Evolutionary conservation across 2,113 vertebrate species (phyloP).

Genomic region (Rhinolophus sinicus): DNA sequence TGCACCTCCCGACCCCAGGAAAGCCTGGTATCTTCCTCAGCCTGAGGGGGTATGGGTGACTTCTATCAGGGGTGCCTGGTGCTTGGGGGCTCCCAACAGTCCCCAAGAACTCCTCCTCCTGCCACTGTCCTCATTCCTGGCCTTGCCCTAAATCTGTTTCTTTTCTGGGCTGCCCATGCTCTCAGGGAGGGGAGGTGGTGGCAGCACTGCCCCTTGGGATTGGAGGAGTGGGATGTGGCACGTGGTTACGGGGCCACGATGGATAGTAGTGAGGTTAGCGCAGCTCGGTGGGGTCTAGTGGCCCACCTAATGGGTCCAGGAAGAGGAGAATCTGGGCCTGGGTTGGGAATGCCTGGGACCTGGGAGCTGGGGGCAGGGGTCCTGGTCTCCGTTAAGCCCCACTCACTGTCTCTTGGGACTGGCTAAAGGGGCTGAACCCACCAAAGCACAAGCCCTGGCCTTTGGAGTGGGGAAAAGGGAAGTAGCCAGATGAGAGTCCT

Average conservation of each 20-base stretch:
- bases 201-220: background rate
- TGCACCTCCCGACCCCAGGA: accelerated
- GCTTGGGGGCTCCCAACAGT: background rate
- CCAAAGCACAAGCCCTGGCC: background rate
- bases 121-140: constrained; percentile 68
- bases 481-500: background rate
- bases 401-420: background rate
- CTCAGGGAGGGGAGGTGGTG: background rate
- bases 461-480: background rate
- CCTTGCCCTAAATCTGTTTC: constrained; percentile 75
- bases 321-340: background rate
- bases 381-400: background rate
- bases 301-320: background rate
- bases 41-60: background rate
- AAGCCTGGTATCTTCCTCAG: background rate
- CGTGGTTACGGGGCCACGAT: background rate
- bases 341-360: background rate
- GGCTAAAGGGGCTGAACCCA: background rate
- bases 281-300: background rate
- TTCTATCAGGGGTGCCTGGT: background rate
- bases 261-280: background rate
- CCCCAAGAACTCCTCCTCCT: constrained; percentile 9
- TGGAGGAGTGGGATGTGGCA: background rate
- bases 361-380: background rate
- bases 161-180: constrained; percentile 63